Base-by-base conservation (phyloP, 1,140 invertebrate genomes). In the Polypedilum vanderplanki region DNA sequence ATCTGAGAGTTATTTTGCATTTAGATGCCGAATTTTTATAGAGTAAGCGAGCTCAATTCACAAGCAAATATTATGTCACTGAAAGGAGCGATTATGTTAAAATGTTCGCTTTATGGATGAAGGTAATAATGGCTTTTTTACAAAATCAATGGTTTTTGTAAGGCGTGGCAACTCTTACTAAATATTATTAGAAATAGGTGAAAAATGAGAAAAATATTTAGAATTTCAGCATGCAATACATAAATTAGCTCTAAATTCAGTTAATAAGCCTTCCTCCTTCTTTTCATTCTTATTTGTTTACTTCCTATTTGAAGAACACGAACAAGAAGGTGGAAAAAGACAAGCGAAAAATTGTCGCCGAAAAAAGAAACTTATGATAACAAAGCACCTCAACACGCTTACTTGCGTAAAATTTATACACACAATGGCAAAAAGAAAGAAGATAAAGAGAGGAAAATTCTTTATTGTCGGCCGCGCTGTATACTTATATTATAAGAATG, bases 1-100 rank as follows among this genome's bases (percentile, higher is more conserved):
- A 57, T 57, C 46, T n/a, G 46, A 57, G 46, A 57, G n/a, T 57
- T 57, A 57, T 57, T 57, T 57, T 57, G 46, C 46, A 57, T 57
- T 57, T 57, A 57, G 46, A 57, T 57, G 46, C 46, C 10, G 24
- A 1, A 33, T 57, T 57, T 57, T 57, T 57, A 57, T n/a, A n/a
- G 46, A n/a, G 46, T n/a, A 57, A 33, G 24, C 24, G 24, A 33
- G 15, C n/a, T 57, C 46, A 57, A 57, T 57, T 57, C 46, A 57
- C 12, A 57, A 57, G 46, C 46, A 57, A 57, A 57, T 57, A 57
- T 57, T 57, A 57, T 57, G 46, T 57, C 46, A 57, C 46, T n/a
- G 46, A 12, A n/a, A 57, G 46, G 46, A 57, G 46, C 46, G 12
- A 57, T 57, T 57, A 57, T 57, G 46, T n/a, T 33, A 33, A 33